Conservation (phyloP, 2,797 vertebrate genomes). For the Pempheris klunzingeri region DNA sequence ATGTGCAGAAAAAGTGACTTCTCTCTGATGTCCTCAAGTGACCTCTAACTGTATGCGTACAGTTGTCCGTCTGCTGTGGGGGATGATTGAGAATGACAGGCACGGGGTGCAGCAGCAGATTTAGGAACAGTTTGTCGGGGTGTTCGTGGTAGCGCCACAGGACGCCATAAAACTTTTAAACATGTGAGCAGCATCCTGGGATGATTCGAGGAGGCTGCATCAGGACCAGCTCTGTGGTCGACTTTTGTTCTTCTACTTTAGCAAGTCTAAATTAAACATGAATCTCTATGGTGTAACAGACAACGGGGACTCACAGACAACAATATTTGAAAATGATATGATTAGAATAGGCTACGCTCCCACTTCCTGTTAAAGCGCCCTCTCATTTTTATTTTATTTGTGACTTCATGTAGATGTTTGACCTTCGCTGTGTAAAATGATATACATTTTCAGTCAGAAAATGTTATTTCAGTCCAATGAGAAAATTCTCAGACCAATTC, state of each 20-base stretch:
- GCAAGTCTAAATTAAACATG: constrained; percentile 21
- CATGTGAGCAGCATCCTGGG: neutral
- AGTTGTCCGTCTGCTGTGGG: constrained; percentile 31
- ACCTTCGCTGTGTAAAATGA: neutral
- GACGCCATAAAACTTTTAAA: constrained; percentile 48
- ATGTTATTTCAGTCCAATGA: neutral
- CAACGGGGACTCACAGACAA: neutral
- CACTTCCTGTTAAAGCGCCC: neutral
- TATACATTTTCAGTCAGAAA: neutral
- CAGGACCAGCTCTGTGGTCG: neutral
- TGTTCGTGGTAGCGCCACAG: constrained; percentile 8
- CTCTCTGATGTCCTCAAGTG: constrained; percentile 11
- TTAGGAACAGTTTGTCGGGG: constrained; percentile 47
- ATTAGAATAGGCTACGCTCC: too few relatives aligned
- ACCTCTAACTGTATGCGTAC: constrained; percentile 30
- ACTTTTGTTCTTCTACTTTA: constrained; percentile 20
- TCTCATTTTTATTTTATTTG: neutral
- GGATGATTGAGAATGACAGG: constrained; percentile 41
- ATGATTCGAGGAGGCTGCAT: constrained; percentile 13
- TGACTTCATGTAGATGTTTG: neutral
- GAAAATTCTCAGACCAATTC: neutral
- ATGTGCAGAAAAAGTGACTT: constrained; percentile 1
- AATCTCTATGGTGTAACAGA: neutral
- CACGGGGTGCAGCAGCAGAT: constrained; percentile 31
- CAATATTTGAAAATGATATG: neutral